Conservation (phyloP, 2,797 vertebrate genomes). For the Sebastes trivittatus region DNA sequence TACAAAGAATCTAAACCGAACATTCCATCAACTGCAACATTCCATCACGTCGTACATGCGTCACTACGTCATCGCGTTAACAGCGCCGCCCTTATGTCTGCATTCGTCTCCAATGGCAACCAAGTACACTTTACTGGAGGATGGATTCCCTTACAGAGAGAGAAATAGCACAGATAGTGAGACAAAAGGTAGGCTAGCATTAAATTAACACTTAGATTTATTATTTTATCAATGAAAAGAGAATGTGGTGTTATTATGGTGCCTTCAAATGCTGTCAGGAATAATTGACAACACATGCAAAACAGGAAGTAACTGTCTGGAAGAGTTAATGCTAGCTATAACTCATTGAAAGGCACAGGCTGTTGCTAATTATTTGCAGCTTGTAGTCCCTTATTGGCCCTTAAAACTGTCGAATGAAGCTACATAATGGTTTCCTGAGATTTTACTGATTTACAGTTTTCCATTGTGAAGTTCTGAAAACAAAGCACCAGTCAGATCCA, state of each 20-base stretch:
- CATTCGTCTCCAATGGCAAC: constrained; percentile 63
- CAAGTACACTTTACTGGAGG: rapidly evolving
- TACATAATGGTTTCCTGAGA: no score
- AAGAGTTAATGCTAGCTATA: neutral
- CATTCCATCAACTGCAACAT: neutral
- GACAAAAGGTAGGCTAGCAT: constrained; percentile 11
- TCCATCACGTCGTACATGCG: rapidly evolving
- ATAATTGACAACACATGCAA: neutral
- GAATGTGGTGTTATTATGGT: no score
- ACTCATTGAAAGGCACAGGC: neutral
- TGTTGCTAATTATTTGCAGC: neutral
- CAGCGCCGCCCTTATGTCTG: neutral
- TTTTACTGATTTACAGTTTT: neutral
- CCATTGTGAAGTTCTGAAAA: neutral
- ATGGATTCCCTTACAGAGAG: constrained; percentile 44
- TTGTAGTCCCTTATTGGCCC: neutral
- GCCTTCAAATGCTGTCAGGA: neutral
- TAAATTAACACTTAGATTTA: neutral
- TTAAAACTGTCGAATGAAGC: neutral
- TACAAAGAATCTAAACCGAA: rapidly evolving
- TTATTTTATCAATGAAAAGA: neutral
- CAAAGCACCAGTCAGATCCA: neutral
- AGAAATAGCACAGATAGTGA: constrained; percentile 33
- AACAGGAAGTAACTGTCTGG: neutral
- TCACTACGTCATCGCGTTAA: neutral